A percentile compares a stretch with the other conserved stretches of the same genome.
Conservation (phyloP, 2,888 invertebrate species). For the Drosophila hamatofila region DNA sequence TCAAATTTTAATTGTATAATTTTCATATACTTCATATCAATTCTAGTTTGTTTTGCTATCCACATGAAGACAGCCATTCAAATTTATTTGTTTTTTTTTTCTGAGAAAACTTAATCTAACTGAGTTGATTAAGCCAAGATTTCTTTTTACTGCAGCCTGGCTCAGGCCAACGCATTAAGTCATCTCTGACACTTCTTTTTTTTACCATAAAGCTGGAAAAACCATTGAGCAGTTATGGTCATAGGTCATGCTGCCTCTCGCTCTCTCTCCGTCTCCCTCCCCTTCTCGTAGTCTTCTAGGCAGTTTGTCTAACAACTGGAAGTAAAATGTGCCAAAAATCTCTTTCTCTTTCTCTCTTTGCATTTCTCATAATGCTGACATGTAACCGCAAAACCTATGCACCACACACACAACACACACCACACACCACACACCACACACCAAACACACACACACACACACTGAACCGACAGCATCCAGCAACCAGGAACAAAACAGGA, state of each 20-base stretch:
- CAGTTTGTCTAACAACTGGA: constrained; percentile 7
- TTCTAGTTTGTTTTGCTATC: neutral
- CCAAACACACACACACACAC: neutral
- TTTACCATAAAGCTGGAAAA: constrained; percentile 12
- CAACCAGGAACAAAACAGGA: constrained; percentile 33
- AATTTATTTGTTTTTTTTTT: neutral
- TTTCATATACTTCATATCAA: neutral
- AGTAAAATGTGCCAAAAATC: neutral
- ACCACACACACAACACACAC: constrained; percentile 22
- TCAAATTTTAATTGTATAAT: too few relatives aligned
- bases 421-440: constrained; percentile 31
- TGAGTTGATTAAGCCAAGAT: neutral
- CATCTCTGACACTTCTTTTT: constrained; percentile 2
- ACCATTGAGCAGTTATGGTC: constrained; percentile 6
- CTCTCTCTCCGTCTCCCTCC: neutral
- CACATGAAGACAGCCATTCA: neutral
- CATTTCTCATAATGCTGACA: constrained; percentile 12
- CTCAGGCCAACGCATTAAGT: constrained; percentile 9
- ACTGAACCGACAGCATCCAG: constrained; percentile 20
- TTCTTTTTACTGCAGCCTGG: neutral
- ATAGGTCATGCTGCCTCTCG: neutral
- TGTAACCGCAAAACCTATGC: constrained; percentile 55
- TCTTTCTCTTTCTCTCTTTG: neutral
- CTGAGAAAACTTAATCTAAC: neutral
- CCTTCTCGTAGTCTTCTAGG: neutral